Percentiles rank a stretch among this genome's conserved stretches.
These are phyloP conservation scores for Theocolax elegans DNA, from an alignment of 1,140 invertebrate genomes.

Conservation along the genomic window DNA sequence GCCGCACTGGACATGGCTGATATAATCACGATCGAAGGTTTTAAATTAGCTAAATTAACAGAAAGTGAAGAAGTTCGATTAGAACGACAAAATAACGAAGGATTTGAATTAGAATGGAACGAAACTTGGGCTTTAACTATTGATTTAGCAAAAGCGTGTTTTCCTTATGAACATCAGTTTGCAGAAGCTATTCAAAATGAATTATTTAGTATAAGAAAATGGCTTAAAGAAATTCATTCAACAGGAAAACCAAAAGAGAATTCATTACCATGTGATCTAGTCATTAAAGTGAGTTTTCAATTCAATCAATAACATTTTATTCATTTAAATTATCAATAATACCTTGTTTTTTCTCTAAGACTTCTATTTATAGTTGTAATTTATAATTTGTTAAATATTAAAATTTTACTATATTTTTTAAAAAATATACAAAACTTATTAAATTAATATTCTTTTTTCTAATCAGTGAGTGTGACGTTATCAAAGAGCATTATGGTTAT, in stretches of 20 bases:
- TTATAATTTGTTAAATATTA: too few relatives aligned
- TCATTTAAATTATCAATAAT: too few relatives aligned
- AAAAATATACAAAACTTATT: too few relatives aligned
- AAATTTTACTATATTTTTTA: too few relatives aligned
- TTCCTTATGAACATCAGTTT: conserved; percentile 94
- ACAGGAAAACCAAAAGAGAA: conserved; percentile 60
- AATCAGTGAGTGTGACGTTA: too few relatives aligned
- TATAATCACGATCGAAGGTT: conserved; percentile 80
- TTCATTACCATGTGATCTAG: conserved; percentile 85
- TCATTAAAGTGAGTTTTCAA: conserved; percentile 78
- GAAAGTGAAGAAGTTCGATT: conserved; percentile 73
- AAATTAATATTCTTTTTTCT: too few relatives aligned
- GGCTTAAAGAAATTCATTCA: conserved; percentile 81
- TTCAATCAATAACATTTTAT: conserved; percentile 1
- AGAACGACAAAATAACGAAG: conserved; percentile 79
- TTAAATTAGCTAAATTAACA: conserved; percentile 70
- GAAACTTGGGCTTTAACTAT: conserved; percentile 79
- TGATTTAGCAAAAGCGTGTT: conserved; percentile 79
- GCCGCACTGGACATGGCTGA: conserved; percentile 78
- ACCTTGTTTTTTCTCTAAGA: too few relatives aligned
- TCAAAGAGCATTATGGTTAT: too few relatives aligned
- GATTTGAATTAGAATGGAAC: conserved; percentile 77
- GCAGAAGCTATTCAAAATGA: conserved; percentile 93
- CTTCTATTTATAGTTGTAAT: too few relatives aligned
- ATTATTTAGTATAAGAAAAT: conserved; percentile 90